A percentile compares a stretch with the other conserved stretches of the same genome.
These are phyloP conservation scores for Drosophila yakuba DNA, from an alignment of 1,140 invertebrate genomes.

Conservation along the genomic window DNA sequence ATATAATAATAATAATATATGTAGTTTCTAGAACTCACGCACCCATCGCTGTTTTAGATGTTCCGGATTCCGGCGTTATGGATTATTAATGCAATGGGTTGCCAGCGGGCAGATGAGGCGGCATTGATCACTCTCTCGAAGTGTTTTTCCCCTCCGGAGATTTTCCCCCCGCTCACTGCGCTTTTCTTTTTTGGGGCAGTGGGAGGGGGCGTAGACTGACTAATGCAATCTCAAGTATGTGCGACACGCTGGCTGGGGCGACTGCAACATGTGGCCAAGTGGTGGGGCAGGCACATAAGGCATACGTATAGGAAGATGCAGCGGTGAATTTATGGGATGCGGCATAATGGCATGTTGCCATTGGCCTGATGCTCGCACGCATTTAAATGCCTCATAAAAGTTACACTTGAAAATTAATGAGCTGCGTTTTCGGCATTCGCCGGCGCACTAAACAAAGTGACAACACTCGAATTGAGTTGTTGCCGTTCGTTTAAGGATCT, in stretches of 20 bases:
- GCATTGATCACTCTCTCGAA: constrained; percentile 71
- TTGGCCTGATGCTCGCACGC: constrained; percentile 75
- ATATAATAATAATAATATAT: too few relatives aligned
- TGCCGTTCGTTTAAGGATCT: constrained; percentile 1
- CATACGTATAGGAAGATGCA: constrained; percentile 4
- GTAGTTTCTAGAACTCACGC: constrained; percentile 8
- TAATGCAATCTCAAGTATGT: constrained; percentile 83
- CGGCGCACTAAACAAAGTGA: constrained; percentile 77
- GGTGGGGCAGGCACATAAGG: not conserved
- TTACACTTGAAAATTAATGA: constrained; percentile 84
- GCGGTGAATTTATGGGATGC: constrained; percentile 72
- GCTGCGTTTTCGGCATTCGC: constrained; percentile 74
- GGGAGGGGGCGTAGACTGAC: constrained; percentile 52
- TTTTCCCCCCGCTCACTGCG: not conserved
- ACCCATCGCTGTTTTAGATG: constrained; percentile 40
- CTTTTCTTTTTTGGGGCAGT: constrained; percentile 23
- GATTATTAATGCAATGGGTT: constrained; percentile 83
- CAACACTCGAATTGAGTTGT: constrained; percentile 83
- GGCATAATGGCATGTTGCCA: constrained; percentile 80
- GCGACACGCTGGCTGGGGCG: constrained; percentile 55
- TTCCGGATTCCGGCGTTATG: constrained; percentile 45
- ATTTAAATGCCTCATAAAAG: constrained; percentile 83
- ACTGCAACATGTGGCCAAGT: constrained; percentile 71
- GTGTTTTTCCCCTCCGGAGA: constrained; percentile 1
- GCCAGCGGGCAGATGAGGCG: constrained; percentile 67